Evolutionary conservation across 2,888 invertebrate genomes (phyloP).

Genomic region (Pammene aurita): DNA sequence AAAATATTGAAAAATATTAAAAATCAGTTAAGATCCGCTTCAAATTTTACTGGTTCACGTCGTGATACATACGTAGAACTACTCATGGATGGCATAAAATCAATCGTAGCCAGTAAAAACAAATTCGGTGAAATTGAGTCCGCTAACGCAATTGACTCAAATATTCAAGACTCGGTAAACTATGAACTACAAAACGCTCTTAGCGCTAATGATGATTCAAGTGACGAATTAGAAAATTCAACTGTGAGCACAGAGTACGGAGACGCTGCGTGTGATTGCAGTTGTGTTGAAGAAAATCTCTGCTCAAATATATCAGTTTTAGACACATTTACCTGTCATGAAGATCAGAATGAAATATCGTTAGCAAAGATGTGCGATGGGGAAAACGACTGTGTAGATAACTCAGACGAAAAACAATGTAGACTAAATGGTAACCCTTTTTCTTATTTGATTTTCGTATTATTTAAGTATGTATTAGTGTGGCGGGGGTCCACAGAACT

Average conservation of each 20-base stretch:
- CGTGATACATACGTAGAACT: conserved; percentile 58
- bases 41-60: conserved; percentile 50
- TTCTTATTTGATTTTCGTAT: neutral
- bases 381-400: conserved; percentile 58
- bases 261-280: conserved; percentile 45
- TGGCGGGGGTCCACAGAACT: too few species aligned
- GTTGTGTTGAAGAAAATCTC: conserved; percentile 47
- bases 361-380: conserved; percentile 65
- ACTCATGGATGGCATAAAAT: conserved; percentile 63
- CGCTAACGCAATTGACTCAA: neutral
- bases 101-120: conserved; percentile 44
- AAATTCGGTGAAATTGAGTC: neutral
- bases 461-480: too few species aligned
- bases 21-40: conserved; percentile 53
- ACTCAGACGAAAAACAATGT: conserved; percentile 59
- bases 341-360: conserved; percentile 50
- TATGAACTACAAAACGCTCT: neutral
- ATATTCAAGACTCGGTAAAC: neutral
- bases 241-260: conserved; percentile 21
- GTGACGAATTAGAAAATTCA: neutral
- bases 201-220: conserved; percentile 5
- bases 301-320: conserved; percentile 59
- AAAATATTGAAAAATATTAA: conserved; percentile 50
- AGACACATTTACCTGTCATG: conserved; percentile 56
- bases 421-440: conserved; percentile 23